Evolutionary conservation across 2,797 vertebrate genomes (phyloP), one percentile per base, ranked within the genome.

Genomic region (Takifugu rubripes): DNA sequence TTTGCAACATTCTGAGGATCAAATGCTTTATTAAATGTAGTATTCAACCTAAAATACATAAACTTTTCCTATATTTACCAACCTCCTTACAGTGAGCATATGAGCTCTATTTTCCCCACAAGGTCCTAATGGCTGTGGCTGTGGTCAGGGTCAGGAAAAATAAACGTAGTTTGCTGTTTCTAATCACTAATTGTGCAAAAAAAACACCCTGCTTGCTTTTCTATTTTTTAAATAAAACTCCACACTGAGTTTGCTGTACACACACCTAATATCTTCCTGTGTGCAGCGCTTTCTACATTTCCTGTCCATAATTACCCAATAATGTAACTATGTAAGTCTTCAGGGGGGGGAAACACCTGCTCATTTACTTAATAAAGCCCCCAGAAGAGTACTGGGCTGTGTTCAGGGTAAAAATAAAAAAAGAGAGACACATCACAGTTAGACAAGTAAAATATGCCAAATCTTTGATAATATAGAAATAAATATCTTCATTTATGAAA

Each of bases 221-320:
- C 8, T 12, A 2, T 12, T 36, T 36, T 12, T 36, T 36, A 1
- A 36, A 12, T 36, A 8, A 36, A 36, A 36, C 33, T 36, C 33
- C 33, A 36, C 33, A 36, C 44, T 47, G 45, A 66, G 66, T 79
- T 62, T 61, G 56, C 59, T 3, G 10, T 51, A 73, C 69, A 69
- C 69, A 69, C 61, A 59, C 27, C 69, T 75, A 68, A 82, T 78
- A 77, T 79, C 77, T 86, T 86, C 85, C 85, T 86, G 79, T 80
- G 78, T 76, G 71, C 76, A 59, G 67, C 45, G 46, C 67, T 84
- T 69, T 77, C 73, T 84, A 82, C 79, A 87, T 90, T 90, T 91
- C 88, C 85, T 56, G 66, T 88, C 78, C 70, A 78, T 86, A 88
- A 91, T 88, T 88, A 79, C 73, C 80, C 87, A 88, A 91, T 91